A percentile compares a stretch with the other conserved stretches of the same genome.
Conservation (phyloP, 2,797 vertebrate species). For the Semotilus atromaculatus region DNA sequence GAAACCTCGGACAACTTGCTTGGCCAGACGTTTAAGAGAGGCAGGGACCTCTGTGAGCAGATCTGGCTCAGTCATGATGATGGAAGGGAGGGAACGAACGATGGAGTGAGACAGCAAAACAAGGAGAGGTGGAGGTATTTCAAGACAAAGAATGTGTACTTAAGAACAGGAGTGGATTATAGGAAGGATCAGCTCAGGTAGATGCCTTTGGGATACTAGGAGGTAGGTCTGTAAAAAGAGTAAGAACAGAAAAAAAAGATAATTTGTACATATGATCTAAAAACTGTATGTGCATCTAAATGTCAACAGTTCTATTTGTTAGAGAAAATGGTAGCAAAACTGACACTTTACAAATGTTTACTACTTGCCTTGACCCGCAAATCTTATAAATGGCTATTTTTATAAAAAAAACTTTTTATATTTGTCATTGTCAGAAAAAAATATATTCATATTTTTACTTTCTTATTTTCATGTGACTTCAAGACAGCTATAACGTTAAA, state of each 20-base stretch:
- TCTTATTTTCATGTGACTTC: not conserved
- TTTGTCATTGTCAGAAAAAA: not conserved
- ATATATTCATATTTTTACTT: not conserved
- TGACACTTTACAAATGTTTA: not conserved
- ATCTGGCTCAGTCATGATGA: constrained; percentile 95
- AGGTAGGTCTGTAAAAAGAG: not conserved
- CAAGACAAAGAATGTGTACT: not conserved
- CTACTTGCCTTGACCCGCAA: not conserved
- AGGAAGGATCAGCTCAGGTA: not conserved
- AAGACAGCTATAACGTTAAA: not conserved
- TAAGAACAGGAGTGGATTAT: not conserved
- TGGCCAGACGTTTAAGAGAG: constrained; percentile 93
- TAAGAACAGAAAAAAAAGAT: not conserved
- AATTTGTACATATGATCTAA: not conserved
- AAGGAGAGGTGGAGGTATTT: not conserved
- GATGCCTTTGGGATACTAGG: not conserved
- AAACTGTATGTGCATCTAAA: not conserved
- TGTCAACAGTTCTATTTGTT: not conserved
- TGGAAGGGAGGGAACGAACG: not conserved
- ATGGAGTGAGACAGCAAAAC: not conserved
- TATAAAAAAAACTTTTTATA: not conserved
- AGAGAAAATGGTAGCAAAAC: not conserved
- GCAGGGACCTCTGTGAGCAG: constrained; percentile 93
- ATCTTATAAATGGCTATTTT: not conserved
- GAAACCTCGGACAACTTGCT: constrained; percentile 96